Percentiles rank a stretch among this genome's conserved stretches.
Conservation (phyloP, 1,140 invertebrate species). For the Zaprionus inermis region DNA sequence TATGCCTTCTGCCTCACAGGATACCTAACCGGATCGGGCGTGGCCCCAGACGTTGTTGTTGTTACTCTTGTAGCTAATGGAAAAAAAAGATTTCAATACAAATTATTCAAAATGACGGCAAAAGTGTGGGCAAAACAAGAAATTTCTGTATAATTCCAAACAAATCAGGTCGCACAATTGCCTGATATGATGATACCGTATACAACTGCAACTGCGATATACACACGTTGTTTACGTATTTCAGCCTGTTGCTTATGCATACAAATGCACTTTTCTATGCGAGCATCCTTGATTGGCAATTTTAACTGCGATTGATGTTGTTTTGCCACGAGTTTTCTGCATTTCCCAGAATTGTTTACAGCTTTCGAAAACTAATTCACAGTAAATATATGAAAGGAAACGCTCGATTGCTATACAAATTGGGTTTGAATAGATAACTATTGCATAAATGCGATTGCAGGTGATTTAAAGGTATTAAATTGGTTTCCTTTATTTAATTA, state of each 20-base stretch:
- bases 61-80: not conserved
- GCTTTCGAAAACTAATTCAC: not conserved
- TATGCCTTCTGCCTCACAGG: conserved; percentile 21
- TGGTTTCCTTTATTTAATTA: too few species aligned
- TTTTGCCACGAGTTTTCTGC: not conserved
- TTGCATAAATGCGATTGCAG: too few species aligned
- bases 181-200: not conserved
- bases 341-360: conserved; percentile 1
- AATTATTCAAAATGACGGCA: not conserved
- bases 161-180: not conserved
- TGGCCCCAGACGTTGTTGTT: not conserved
- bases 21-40: not conserved
- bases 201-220: not conserved
- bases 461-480: too few species aligned
- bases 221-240: not conserved
- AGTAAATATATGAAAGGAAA: not conserved
- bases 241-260: not conserved
- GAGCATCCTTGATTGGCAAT: not conserved
- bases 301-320: not conserved
- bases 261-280: conserved; percentile 4
- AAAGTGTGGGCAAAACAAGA: not conserved
- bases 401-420: not conserved
- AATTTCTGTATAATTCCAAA: not conserved
- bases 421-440: too few species aligned
- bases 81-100: conserved; percentile 5